Evolutionary conservation across 2,888 invertebrate species (phyloP).

Genomic region (Trissolcus brochymenae): DNA sequence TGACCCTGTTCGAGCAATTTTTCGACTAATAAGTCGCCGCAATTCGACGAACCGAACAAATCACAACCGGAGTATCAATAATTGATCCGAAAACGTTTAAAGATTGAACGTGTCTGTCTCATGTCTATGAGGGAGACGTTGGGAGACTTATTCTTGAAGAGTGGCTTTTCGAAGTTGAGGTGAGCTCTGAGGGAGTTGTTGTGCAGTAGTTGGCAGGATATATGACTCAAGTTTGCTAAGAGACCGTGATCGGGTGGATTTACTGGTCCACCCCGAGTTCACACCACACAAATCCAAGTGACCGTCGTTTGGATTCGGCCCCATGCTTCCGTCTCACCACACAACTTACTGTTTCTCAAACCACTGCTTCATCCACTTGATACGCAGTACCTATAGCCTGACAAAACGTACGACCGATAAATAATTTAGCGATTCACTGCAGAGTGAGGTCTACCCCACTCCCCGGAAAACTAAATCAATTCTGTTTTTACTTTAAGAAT

Average conservation of each 20-base stretch:
- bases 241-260: conserved; percentile 75
- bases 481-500: conserved; percentile 36
- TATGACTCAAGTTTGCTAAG: conserved; percentile 75
- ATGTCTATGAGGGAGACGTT: conserved; percentile 2
- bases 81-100: neutral
- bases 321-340: conserved; percentile 64
- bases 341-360: conserved; percentile 70
- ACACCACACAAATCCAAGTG: conserved; percentile 76
- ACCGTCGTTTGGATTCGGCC: conserved; percentile 69
- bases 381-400: conserved; percentile 24
- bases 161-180: conserved; percentile 14
- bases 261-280: conserved; percentile 74
- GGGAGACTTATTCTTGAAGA: conserved; percentile 18
- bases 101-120: too few relatives aligned
- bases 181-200: conserved; percentile 65
- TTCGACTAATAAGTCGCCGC: conserved; percentile 2
- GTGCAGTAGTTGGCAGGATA: conserved; percentile 74
- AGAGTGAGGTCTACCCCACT: neutral
- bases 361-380: conserved; percentile 59
- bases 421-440: conserved; percentile 33
- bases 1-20: conserved; percentile 8
- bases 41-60: too few relatives aligned
- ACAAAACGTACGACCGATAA: conserved; percentile 26
- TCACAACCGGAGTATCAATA: too few relatives aligned
- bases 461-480: conserved; percentile 23